Conservation (phyloP, 2,797 vertebrate genomes). For the Esox masquinongy region DNA sequence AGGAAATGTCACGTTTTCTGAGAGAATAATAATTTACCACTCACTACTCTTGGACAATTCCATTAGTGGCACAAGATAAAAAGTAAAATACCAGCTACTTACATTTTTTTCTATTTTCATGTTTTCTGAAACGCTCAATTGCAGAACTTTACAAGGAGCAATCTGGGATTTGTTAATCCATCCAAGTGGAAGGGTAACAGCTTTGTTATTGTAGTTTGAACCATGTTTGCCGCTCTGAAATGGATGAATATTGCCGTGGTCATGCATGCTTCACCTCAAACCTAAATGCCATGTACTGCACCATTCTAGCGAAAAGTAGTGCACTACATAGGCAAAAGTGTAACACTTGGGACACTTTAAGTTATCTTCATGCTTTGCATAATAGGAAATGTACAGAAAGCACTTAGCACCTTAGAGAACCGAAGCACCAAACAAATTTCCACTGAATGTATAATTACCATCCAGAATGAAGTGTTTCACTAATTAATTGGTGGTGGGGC, state of each 20-base stretch:
- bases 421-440: conserved; percentile 11
- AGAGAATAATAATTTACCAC: not conserved
- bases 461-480: conserved; percentile 23
- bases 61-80: not conserved
- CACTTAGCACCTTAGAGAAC: conserved; percentile 13
- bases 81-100: not conserved
- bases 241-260: not conserved
- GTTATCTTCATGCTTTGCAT: conserved; percentile 1
- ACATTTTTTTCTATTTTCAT: not conserved
- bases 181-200: too few relatives aligned
- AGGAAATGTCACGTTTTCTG: not conserved
- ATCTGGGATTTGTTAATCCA: too few relatives aligned
- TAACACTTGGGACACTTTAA: not conserved
- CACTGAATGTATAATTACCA: conserved; percentile 27
- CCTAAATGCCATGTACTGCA: not conserved
- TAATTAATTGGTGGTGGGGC: conserved; percentile 29
- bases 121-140: not conserved
- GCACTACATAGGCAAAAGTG: not conserved
- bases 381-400: conserved; percentile 1
- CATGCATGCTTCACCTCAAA: not conserved
- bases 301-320: not conserved
- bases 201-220: too few relatives aligned
- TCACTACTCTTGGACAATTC: not conserved
- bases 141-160: not conserved
- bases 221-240: not conserved